Conservation (phyloP, 2,113 vertebrate genomes). For the Pipa parva region DNA sequence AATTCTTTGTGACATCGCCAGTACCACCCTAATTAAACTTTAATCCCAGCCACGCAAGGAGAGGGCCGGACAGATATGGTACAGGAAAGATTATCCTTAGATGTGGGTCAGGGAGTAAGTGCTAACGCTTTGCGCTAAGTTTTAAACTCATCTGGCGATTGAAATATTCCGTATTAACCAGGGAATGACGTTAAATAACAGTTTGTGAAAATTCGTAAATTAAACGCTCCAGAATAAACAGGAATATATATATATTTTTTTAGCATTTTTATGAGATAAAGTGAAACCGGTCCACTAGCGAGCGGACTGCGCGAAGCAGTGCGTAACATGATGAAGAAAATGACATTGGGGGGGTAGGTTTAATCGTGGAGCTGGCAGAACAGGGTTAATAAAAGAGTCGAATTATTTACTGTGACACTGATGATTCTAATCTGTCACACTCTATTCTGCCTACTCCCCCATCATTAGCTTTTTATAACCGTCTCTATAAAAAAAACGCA, state of each 20-base stretch:
- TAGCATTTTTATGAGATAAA: too few relatives aligned
- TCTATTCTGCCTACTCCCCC: neutral
- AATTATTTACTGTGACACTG: neutral
- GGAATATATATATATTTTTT: too few relatives aligned
- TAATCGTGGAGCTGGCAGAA: too few relatives aligned
- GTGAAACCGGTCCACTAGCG: too few relatives aligned
- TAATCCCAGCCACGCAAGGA: conserved; percentile 7
- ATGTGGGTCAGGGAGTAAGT: neutral
- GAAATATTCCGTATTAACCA: neutral
- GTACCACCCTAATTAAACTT: conserved; percentile 23
- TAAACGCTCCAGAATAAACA: too few relatives aligned
- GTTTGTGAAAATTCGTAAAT: too few relatives aligned
- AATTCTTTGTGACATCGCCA: conserved; percentile 6
- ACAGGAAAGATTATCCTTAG: neutral
- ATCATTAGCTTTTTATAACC: too few relatives aligned
- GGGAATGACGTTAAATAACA: neutral
- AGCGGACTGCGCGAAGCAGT: too few relatives aligned
- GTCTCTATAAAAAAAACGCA: neutral
- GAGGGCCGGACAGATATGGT: neutral
- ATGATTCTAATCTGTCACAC: neutral
- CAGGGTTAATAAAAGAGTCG: neutral
- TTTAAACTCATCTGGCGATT: neutral
- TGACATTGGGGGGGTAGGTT: too few relatives aligned
- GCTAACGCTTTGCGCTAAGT: too few relatives aligned
- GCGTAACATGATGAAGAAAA: too few relatives aligned